A percentile compares a stretch with the other conserved stretches of the same genome.
Conservation (phyloP, 2,113 vertebrate species). For the Alectura lathami region DNA sequence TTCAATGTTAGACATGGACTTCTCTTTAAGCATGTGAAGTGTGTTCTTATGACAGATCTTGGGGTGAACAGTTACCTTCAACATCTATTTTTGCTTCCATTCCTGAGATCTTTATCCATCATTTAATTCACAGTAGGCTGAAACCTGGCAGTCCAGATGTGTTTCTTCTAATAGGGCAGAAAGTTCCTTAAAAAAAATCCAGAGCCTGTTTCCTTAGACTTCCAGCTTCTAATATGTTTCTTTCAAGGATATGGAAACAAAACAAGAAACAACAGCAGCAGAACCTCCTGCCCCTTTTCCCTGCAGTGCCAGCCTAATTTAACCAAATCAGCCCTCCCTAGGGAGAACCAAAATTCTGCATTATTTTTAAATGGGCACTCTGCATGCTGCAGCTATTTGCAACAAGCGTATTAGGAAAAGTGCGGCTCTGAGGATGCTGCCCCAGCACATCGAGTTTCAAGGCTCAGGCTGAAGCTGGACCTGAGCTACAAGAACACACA, state of each 20-base stretch:
- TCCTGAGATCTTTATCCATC: neutral
- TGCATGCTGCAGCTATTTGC: neutral
- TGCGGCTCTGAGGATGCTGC: neutral
- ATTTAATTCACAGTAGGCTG: neutral
- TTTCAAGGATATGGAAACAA: slow-evolving; percentile 18
- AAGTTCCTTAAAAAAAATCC: neutral
- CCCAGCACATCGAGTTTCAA: neutral
- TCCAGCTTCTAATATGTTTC: neutral
- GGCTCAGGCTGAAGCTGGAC: neutral
- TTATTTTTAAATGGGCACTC: neutral
- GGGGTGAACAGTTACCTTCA: neutral
- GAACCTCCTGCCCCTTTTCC: neutral
- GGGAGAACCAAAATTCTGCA: neutral
- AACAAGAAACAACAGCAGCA: neutral
- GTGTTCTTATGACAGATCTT: neutral
- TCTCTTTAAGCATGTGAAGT: neutral
- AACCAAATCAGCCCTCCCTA: neutral
- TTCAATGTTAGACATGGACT: neutral
- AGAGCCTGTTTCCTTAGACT: neutral
- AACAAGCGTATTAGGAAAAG: neutral
- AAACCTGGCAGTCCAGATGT: neutral
- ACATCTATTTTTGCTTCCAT: neutral
- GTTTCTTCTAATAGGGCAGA: neutral
- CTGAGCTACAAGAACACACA: too few species aligned
- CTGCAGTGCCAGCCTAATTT: neutral